phyloP scores from a whole-genome alignment of 2,113 vertebrate species.

The Cardinalis cardinalis region DNA sequence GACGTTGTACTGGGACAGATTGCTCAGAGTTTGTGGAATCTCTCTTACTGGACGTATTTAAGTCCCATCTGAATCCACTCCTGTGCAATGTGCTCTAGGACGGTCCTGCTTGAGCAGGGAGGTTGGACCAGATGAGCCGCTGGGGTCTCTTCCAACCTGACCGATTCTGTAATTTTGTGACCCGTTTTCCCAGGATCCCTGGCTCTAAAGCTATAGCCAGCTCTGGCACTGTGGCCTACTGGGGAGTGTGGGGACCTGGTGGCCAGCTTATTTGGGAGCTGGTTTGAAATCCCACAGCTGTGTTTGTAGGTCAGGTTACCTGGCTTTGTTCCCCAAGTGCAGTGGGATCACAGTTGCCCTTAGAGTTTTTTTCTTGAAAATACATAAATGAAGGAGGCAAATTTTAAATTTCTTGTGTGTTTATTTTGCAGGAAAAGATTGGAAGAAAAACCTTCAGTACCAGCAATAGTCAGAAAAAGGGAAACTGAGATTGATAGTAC shows the following conservation, averaged over 20 bases:
- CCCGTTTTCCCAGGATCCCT: fast-evolving
- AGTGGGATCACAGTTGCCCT: fast-evolving
- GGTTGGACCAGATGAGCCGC: neutral
- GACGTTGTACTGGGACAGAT: too few relatives aligned
- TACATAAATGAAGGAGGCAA: fast-evolving
- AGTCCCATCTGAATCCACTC: fast-evolving
- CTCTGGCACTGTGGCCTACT: fast-evolving
- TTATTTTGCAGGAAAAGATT: conserved; percentile 69
- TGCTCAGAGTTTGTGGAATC: neutral
- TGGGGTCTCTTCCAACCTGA: neutral
- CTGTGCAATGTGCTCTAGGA: fast-evolving
- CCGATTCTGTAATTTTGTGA: neutral
- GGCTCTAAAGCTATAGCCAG: fast-evolving
- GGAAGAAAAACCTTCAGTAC: conserved; percentile 57
- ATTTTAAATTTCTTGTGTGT: fast-evolving
- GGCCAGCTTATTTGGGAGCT: fast-evolving
- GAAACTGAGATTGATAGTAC: conserved; percentile 71
- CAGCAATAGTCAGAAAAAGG: conserved; percentile 70
- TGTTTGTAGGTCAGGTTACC: neutral
- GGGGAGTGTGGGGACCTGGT: fast-evolving
- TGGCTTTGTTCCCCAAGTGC: too few relatives aligned
- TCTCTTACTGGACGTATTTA: neutral
- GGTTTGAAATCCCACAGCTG: fast-evolving
- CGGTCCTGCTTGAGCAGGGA: too few relatives aligned
- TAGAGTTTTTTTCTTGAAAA: fast-evolving